Percentiles rank a stretch among this genome's conserved stretches.
Conservation (phyloP, 2,113 vertebrate genomes). For the Paedocypris sp. region DNA sequence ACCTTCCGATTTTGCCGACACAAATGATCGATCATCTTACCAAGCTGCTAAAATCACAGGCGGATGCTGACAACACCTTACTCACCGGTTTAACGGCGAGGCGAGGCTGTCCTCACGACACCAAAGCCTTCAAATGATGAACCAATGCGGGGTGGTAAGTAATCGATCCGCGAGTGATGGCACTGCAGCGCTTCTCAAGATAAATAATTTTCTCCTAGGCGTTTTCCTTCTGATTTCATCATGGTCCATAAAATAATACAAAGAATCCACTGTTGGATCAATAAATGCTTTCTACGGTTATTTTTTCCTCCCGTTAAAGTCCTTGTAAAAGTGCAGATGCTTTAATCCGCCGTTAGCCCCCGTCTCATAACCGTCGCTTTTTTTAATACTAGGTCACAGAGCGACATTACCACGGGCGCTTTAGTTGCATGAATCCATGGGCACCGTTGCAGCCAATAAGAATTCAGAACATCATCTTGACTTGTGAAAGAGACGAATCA, state of each 20-base stretch:
- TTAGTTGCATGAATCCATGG: conserved; percentile 7
- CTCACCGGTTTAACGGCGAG: conserved; percentile 48
- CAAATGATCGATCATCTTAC: neutral
- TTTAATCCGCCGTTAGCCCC: conserved; percentile 26
- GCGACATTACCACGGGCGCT: conserved; percentile 31
- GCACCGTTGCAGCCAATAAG: conserved; percentile 34
- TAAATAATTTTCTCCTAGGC: conserved; percentile 14
- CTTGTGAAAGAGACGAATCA: conserved; percentile 22
- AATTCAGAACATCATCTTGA: conserved; percentile 2
- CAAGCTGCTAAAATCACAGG: neutral
- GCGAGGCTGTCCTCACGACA: conserved; percentile 23
- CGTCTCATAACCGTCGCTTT: conserved; percentile 31
- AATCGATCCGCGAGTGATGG: neutral
- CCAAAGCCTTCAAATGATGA: conserved; percentile 12
- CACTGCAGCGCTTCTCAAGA: conserved; percentile 7
- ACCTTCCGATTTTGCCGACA: neutral
- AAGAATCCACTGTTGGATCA: conserved; percentile 17
- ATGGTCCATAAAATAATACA: conserved; percentile 28
- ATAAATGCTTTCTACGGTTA: neutral
- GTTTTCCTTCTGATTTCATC: conserved; percentile 16
- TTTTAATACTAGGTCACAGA: conserved; percentile 36
- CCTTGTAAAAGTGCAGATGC: conserved; percentile 9
- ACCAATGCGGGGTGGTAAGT: neutral
- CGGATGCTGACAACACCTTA: conserved; percentile 34
- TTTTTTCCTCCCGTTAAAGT: conserved; percentile 17